Conservation (phyloP, 2,888 invertebrate genomes). For the Coelogynopora nodosa region DNA sequence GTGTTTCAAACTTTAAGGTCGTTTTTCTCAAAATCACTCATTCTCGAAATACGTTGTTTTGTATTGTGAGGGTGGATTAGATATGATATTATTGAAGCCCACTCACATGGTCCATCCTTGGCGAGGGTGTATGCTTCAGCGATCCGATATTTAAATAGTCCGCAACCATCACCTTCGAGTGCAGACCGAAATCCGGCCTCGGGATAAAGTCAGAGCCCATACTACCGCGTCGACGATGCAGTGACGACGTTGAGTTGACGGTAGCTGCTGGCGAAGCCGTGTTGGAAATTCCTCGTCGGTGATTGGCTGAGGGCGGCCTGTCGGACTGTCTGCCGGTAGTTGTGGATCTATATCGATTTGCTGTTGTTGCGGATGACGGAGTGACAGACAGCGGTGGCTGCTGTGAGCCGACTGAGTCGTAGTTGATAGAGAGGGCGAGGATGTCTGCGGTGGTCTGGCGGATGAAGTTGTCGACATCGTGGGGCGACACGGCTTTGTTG, state of each 20-base stretch:
- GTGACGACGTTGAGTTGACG: background rate
- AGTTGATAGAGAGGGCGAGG: constrained; percentile 69
- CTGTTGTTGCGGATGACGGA: background rate
- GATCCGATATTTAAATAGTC: background rate
- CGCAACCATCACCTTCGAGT: background rate
- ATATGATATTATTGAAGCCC: too few species aligned
- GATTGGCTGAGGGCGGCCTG: background rate
- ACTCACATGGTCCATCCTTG: background rate
- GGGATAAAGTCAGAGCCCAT: constrained; percentile 10
- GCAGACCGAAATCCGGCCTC: background rate
- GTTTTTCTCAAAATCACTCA: too few species aligned
- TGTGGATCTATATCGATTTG: background rate
- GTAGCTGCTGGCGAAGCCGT: background rate
- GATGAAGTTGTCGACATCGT: constrained; percentile 73
- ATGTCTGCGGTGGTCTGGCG: constrained; percentile 87
- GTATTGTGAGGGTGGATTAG: too few species aligned
- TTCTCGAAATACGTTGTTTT: too few species aligned
- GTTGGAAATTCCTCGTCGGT: background rate
- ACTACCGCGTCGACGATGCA: background rate
- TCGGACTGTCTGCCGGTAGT: background rate
- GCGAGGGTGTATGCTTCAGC: background rate
- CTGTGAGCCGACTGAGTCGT: background rate
- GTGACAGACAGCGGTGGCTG: background rate
- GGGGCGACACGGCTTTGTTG: constrained; percentile 65
- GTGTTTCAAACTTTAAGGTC: too few species aligned